A percentile compares a stretch with the other conserved stretches of the same genome.
These are phyloP conservation scores for Lysiphlebus fabarum DNA, from an alignment of 1,140 invertebrate species.

Conservation along the genomic window DNA sequence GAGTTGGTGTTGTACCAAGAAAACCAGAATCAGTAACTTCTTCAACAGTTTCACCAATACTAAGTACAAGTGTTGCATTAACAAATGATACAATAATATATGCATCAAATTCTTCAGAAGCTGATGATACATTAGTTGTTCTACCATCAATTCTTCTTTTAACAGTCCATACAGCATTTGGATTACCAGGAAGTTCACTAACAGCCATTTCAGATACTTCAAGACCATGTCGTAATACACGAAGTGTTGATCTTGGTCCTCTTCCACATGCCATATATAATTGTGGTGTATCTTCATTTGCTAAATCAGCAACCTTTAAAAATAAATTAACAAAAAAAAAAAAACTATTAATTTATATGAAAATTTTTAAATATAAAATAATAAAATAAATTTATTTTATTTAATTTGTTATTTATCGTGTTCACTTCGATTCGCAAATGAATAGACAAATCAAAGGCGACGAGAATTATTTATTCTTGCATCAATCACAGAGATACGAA, in stretches of 20 bases:
- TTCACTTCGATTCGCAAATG: slow-evolving; percentile 46
- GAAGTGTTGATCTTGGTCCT: slow-evolving; percentile 86
- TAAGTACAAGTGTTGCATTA: slow-evolving; percentile 97
- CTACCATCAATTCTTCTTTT: slow-evolving; percentile 91
- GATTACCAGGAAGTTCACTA: slow-evolving; percentile 97
- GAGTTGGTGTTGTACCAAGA: slow-evolving; percentile 94
- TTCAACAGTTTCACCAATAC: slow-evolving; percentile 99
- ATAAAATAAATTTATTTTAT: slow-evolving; percentile 14
- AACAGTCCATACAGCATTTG: slow-evolving; percentile 99
- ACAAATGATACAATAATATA: slow-evolving; percentile 99
- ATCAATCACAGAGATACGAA: slow-evolving; percentile 37
- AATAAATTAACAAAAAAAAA: slow-evolving; percentile 1
- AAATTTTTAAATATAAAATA: slow-evolving; percentile 8
- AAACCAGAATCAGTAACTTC: slow-evolving; percentile 99
- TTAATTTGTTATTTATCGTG: slow-evolving; percentile 37
- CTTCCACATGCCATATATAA: slow-evolving; percentile 94
- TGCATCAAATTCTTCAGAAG: slow-evolving; percentile 96
- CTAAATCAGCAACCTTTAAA: slow-evolving; percentile 70
- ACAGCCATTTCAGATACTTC: slow-evolving; percentile 99
- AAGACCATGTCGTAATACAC: slow-evolving; percentile 93
- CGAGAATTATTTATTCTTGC: slow-evolving; percentile 44
- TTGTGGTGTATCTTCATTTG: slow-evolving; percentile 98
- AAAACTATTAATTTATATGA: slow-evolving; percentile 1
- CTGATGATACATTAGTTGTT: slow-evolving; percentile 55
- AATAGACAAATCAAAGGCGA: slow-evolving; percentile 46